Conservation (phyloP, 2,888 invertebrate species). For the Nyleta sp. region DNA sequence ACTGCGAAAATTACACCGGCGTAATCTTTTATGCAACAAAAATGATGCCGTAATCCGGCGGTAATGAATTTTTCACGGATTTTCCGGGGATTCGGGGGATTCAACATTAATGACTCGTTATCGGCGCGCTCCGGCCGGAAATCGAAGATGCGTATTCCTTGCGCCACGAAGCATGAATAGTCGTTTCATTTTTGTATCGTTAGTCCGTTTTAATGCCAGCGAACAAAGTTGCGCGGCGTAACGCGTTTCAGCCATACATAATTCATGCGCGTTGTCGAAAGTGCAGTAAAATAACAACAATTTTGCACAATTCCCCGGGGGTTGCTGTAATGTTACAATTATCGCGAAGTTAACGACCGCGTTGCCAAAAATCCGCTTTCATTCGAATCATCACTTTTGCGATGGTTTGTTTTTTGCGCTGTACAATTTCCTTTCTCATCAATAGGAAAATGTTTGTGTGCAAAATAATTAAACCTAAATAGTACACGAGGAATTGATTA, state of each 20-base stretch:
- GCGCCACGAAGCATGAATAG: conserved; percentile 17
- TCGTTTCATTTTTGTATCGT: conserved; percentile 33
- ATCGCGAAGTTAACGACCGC: conserved; percentile 22
- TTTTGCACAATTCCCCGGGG: conserved; percentile 16
- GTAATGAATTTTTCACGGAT: conserved; percentile 35
- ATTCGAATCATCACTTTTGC: too few species aligned
- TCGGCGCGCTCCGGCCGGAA: conserved; percentile 8
- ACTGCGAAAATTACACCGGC: conserved; percentile 2
- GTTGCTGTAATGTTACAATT: conserved; percentile 18
- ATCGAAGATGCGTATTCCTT: conserved; percentile 27
- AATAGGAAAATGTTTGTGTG: too few species aligned
- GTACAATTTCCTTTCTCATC: too few species aligned
- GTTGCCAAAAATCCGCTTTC: conserved; percentile 12
- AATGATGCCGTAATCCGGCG: conserved; percentile 19
- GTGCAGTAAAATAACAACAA: conserved; percentile 27
- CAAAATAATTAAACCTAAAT: too few species aligned
- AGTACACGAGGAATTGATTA: too few species aligned
- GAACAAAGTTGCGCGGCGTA: conserved; percentile 20
- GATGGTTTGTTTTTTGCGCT: background rate
- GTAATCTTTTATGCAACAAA: conserved; percentile 24
- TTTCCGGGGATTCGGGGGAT: background rate
- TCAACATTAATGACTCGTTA: conserved; percentile 21
- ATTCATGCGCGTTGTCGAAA: conserved; percentile 29
- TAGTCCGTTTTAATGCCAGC: conserved; percentile 17
- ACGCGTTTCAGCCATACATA: conserved; percentile 17